Evolutionary conservation across 2,797 vertebrate species (phyloP), one percentile per base, ranked within the genome.

Genomic region (Crocodylus rhombifer): DNA sequence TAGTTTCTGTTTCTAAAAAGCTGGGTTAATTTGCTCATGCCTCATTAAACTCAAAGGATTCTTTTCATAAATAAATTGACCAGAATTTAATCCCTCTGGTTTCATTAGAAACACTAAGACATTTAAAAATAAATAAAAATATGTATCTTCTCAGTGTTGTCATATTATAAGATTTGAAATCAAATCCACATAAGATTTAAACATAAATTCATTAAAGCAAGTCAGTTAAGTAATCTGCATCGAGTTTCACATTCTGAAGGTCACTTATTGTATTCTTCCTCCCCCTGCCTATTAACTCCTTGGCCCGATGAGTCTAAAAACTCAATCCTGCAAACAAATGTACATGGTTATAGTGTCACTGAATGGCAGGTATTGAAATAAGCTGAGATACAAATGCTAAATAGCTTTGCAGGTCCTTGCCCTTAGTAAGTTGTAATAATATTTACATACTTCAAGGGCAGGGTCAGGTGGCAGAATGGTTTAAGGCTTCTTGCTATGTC

Each of bases 121-220:
- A 84, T 79, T 87, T 93, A 88, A 92, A 42, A 81, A 78, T 84
- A 85, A 33, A 17, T 77, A 33, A 42, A 51, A 87, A 42, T 77
- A 77, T 94, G 93, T 92, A 61, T 95, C 89, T 93, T 88, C 14
- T 51, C 77, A 61, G 84, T 94, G 86, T 79, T 83, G 62, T 90
- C 58, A 86, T 89, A 67, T 90, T 94, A 73, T 62, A 62, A 26
- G 23, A 62, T 78, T 73, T 91, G 85, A 93, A 76, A 80, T 92
- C 58, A 82, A 95, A 95, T 81, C 95, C 83, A 92, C 88, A 21
- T 81, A 90, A 87, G 64, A 90, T 58, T 92, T 88, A 80, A 64
- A 95, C 92, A 89, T 80, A 2, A 94, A 93, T 94, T 92, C 80
- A 82, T 26, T 55, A 25, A 23, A 82, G 64, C 25, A 51, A 36